Evolutionary conservation across 2,888 invertebrate species (phyloP).

Genomic region (Amiota communis): DNA sequence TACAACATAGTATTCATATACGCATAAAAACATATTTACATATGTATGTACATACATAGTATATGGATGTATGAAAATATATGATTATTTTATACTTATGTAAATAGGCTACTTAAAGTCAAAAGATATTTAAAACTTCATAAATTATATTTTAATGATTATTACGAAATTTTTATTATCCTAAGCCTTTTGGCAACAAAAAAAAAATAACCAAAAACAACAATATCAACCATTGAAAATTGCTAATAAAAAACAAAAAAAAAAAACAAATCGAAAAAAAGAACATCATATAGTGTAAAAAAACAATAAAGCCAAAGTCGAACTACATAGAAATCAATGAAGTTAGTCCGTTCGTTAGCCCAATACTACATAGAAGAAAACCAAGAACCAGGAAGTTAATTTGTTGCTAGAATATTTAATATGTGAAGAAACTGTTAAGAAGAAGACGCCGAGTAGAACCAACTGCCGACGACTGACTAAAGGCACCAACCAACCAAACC

Average conservation of each 20-base stretch:
- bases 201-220: not conserved
- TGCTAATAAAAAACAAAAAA: not conserved
- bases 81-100: not conserved
- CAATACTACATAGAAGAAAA: not conserved
- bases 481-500: constrained; percentile 45
- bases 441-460: not conserved
- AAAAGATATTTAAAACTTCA: constrained; percentile 21
- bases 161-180: constrained; percentile 9
- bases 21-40: not conserved
- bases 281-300: not conserved
- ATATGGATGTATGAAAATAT: not conserved
- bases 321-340: not conserved
- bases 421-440: constrained; percentile 5
- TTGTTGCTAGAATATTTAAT: constrained; percentile 20
- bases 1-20: too few species aligned
- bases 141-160: constrained; percentile 20
- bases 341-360: not conserved
- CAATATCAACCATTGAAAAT: too few species aligned
- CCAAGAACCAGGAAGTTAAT: constrained; percentile 18
- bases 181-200: not conserved
- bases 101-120: constrained; percentile 7
- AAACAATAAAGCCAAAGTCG: too few species aligned
- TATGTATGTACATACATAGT: constrained; percentile 2
- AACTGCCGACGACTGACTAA: constrained; percentile 48
- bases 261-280: not conserved